These are phyloP conservation scores for Furcula furcula DNA, from an alignment of 2,888 invertebrate genomes.

Conservation along the genomic window DNA sequence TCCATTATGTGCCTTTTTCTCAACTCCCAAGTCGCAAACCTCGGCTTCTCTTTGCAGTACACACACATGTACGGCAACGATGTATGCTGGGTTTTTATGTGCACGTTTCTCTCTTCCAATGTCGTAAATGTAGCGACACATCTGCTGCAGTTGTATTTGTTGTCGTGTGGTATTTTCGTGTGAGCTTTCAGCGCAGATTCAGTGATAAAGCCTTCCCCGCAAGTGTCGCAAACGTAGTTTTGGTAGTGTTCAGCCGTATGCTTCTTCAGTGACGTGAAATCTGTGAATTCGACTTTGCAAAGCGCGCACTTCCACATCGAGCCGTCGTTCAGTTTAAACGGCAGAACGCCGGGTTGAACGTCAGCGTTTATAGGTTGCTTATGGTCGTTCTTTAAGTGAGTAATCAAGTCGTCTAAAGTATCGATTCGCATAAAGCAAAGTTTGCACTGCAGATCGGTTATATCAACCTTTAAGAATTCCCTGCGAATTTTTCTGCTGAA, in stretches of 20 bases:
- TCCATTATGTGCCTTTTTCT: slow-evolving; percentile 70
- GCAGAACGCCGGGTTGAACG: slow-evolving; percentile 68
- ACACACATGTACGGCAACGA: slow-evolving; percentile 68
- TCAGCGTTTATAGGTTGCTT: slow-evolving; percentile 70
- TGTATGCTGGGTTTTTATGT: slow-evolving; percentile 69
- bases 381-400: slow-evolving; percentile 67
- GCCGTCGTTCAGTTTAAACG: slow-evolving; percentile 68
- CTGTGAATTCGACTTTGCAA: slow-evolving; percentile 64
- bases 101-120: slow-evolving; percentile 61
- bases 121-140: slow-evolving; percentile 70
- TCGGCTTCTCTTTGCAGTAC: slow-evolving; percentile 69
- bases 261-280: slow-evolving; percentile 64
- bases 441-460: slow-evolving; percentile 71
- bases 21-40: slow-evolving; percentile 72
- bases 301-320: slow-evolving; percentile 70
- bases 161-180: slow-evolving; percentile 65
- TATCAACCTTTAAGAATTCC: slow-evolving; percentile 70
- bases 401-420: slow-evolving; percentile 57
- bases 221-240: slow-evolving; percentile 73
- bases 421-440: slow-evolving; percentile 66
- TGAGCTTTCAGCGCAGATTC: slow-evolving; percentile 66
- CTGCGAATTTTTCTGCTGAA: slow-evolving; percentile 69
- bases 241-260: slow-evolving; percentile 71
- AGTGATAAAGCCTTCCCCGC: slow-evolving; percentile 73
- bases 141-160: slow-evolving; percentile 67